phyloP scores from a whole-genome alignment of 2,113 vertebrate genomes.

The Procavia capensis region DNA sequence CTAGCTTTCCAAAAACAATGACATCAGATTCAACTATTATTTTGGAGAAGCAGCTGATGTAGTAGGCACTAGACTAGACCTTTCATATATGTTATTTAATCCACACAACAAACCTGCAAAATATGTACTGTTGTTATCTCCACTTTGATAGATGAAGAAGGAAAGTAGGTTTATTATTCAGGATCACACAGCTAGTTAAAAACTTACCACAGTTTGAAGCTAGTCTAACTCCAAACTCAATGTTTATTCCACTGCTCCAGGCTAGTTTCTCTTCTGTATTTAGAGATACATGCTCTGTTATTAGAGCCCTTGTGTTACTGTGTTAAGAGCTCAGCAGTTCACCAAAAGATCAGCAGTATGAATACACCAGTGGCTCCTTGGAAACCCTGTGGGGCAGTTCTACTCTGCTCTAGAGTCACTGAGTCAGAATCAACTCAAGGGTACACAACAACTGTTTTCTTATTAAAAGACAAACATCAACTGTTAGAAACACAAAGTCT shows the following conservation, averaged over 20 bases:
- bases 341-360: no score
- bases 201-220: background rate
- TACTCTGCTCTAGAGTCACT: no score
- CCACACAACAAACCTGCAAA: slow-evolving; percentile 22
- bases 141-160: background rate
- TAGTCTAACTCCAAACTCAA: background rate
- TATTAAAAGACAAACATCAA: background rate
- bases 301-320: background rate
- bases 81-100: background rate
- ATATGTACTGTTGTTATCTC: background rate
- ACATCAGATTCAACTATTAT: background rate
- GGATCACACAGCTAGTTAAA: background rate
- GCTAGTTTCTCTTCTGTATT: background rate
- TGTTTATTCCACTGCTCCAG: background rate
- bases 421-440: no score
- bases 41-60: background rate
- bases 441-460: no score
- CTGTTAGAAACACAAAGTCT: slow-evolving; percentile 19
- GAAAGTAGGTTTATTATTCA: background rate
- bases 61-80: background rate
- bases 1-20: background rate
- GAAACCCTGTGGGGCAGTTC: no score
- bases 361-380: no score
- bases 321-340: no score
- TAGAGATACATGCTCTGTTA: background rate